Evolutionary conservation across 1,140 invertebrate species (phyloP).

Genomic region (Eumaeus atala): DNA sequence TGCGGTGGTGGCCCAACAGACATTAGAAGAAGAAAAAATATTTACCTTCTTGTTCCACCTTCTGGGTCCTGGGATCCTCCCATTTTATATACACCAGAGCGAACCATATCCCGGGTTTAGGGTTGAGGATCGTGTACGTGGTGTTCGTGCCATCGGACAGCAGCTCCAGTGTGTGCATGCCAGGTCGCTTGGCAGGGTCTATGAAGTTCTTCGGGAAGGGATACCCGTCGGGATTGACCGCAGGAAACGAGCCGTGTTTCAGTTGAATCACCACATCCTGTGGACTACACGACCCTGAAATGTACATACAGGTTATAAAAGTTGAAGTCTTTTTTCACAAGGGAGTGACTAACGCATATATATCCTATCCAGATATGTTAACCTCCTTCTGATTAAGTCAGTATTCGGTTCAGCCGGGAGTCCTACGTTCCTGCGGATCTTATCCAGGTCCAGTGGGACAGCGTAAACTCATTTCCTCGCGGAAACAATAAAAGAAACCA

Average conservation of each 20-base stretch:
- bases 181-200: conserved; percentile 55
- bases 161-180: conserved; percentile 47
- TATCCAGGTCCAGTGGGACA: too few species aligned
- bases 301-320: background rate
- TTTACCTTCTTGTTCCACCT: conserved; percentile 83
- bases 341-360: too few species aligned
- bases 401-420: too few species aligned
- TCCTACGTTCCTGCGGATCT: too few species aligned
- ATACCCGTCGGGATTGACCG: conserved; percentile 84
- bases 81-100: conserved; percentile 84
- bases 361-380: too few species aligned
- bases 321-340: too few species aligned
- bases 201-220: conserved; percentile 80
- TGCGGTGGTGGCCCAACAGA: too few species aligned
- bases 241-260: conserved; percentile 84
- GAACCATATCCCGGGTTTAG: conserved; percentile 86
- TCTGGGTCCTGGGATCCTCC: conserved; percentile 80
- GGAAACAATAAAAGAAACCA: too few species aligned
- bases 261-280: conserved; percentile 78
- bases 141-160: conserved; percentile 47
- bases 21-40: background rate
- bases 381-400: too few species aligned
- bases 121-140: conserved; percentile 59
- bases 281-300: conserved; percentile 74
- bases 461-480: too few species aligned